Base-by-base conservation (phyloP, 2,888 invertebrate species). In the Myathropa florea region DNA sequence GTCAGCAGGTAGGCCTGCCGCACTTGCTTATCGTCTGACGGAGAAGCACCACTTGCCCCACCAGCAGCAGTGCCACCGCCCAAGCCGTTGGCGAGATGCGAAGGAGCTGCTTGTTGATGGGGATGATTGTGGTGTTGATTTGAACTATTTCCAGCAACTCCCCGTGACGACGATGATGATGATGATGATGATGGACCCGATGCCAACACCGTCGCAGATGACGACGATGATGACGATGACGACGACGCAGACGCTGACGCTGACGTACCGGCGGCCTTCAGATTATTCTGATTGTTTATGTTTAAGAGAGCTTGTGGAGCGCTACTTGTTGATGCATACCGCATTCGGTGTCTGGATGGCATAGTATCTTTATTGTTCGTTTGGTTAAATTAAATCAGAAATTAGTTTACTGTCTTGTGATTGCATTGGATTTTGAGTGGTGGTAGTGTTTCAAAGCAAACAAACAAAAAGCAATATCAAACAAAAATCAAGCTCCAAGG, bases 1-100 rank as follows among this genome's bases (percentile, higher is more conserved):
- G 94, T 93, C 80, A 94, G 93, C 91, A 95, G 93, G 90, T 94
- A 93, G 60, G 88, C 88, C 77, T 90, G 89, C 73, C 90, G 89
- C 72, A 90, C 81, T 85, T 89, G 89, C 73, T 90, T 90, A 23
- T 88, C 88, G 68, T 89, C 89, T 79, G 89, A 61, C 18, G 60
- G n/a, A 33, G 9, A 57, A 33, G 64, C 46, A 30, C 73, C 63
- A 75, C 63, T 7, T 46, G 46, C 18, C 46, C 46, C 46, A 3
- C 39, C 39, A n/a, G n/a, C 39, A 10, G 9, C 18, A 33, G 33
- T 33, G 46, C 59, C 10, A 71, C 68, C 63, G 36, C 70, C 60
- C 33, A 53, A 14, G 55, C 76, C 59, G 33, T n/a, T 80, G 73
- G 55, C 46, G 53, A 71, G 72, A 46, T 76, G 72, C 23, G 59